phyloP scores from a whole-genome alignment of 2,113 vertebrate species.

The Eleginops maclovinus region DNA sequence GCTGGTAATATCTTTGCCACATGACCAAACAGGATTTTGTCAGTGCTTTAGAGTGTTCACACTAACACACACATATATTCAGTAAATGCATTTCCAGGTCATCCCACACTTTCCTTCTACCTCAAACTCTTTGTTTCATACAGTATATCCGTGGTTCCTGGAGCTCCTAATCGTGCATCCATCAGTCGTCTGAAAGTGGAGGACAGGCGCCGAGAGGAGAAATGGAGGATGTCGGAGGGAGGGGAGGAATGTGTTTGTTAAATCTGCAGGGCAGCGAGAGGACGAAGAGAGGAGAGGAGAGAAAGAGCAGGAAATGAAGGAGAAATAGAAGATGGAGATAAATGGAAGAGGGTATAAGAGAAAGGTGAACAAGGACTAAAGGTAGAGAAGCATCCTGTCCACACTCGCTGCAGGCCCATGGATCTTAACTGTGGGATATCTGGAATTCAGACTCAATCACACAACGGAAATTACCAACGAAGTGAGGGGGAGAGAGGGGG shows the following conservation, averaged over 20 bases:
- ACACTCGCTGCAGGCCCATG: conserved; percentile 40
- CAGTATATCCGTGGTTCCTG: neutral
- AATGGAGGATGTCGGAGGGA: conserved; percentile 44
- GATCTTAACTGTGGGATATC: conserved; percentile 66
- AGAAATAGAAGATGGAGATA: conserved; percentile 18
- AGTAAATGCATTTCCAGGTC: neutral
- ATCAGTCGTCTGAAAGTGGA: conserved; percentile 25
- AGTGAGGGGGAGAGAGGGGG: neutral
- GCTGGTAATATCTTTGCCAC: conserved; percentile 46
- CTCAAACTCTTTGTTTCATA: neutral
- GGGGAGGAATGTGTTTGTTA: conserved; percentile 38
- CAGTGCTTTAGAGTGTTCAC: neutral
- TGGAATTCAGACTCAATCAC: conserved; percentile 64
- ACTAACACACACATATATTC: neutral
- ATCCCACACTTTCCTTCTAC: conserved; percentile 10
- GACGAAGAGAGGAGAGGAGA: conserved; percentile 1
- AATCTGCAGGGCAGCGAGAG: conserved; percentile 19
- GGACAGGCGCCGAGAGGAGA: conserved; percentile 33
- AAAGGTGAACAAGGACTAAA: conserved; percentile 14
- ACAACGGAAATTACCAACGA: conserved; percentile 68
- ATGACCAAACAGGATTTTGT: conserved; percentile 63
- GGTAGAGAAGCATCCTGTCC: conserved; percentile 25
- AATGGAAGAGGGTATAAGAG: neutral
- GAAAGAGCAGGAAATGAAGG: conserved; percentile 26
- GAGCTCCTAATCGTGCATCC: neutral